A percentile compares a stretch with the other conserved stretches of the same genome.
phyloP scores from a whole-genome alignment of 2,888 invertebrate species.

The Folsomia candida region DNA sequence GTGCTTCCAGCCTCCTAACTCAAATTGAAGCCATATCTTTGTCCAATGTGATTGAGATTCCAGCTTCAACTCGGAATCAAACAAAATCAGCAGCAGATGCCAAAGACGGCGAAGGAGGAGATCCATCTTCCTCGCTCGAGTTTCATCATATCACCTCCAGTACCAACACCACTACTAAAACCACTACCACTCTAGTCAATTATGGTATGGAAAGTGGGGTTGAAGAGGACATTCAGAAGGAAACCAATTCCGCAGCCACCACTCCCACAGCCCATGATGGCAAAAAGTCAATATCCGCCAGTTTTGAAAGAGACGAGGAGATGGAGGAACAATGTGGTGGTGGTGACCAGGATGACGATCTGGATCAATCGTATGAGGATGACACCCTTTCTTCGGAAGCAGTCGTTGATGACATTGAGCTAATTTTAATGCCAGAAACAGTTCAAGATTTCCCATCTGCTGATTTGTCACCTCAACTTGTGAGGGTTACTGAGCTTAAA shows the following conservation, averaged over 20 bases:
- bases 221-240: background rate
- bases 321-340: conserved; percentile 2
- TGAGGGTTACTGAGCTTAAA: conserved; percentile 49
- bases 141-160: background rate
- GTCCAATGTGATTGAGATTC: background rate
- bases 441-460: conserved; percentile 40
- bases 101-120: background rate
- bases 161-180: background rate
- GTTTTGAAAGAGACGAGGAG: background rate
- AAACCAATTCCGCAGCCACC: background rate
- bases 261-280: background rate
- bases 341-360: conserved; percentile 30
- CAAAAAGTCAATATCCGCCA: background rate
- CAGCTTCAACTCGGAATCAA: background rate
- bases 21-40: conserved; percentile 24
- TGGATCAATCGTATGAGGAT: conserved; percentile 36
- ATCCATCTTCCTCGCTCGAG: background rate
- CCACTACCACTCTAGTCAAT: background rate
- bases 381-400: conserved; percentile 49
- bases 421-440: conserved; percentile 50
- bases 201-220: background rate
- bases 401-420: conserved; percentile 50
- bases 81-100: background rate
- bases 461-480: conserved; percentile 46
- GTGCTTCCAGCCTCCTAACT: conserved; percentile 26